phyloP scores from a whole-genome alignment of 2,113 vertebrate genomes.

The Sarotherodon lohbergeri region DNA sequence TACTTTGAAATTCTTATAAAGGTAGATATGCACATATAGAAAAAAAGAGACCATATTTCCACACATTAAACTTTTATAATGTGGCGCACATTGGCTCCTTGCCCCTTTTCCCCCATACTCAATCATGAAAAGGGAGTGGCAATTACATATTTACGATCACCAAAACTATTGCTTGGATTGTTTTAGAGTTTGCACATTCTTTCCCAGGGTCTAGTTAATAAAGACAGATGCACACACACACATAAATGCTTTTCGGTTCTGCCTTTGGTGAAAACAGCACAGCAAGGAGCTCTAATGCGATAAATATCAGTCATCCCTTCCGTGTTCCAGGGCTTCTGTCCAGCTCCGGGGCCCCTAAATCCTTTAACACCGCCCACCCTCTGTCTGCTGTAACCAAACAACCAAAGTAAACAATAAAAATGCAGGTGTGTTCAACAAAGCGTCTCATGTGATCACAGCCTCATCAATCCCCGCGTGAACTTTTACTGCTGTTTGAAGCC shows the following conservation, averaged over 20 bases:
- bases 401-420: conserved; percentile 21
- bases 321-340: background rate
- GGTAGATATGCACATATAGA: background rate
- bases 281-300: background rate
- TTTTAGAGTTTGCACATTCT: background rate
- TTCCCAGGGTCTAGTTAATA: background rate
- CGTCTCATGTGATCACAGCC: background rate
- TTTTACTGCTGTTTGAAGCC: background rate
- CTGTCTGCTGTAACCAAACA: background rate
- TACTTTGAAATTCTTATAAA: background rate
- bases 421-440: conserved; percentile 36
- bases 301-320: background rate
- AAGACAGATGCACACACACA: background rate
- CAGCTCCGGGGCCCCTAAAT: background rate
- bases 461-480: conserved; percentile 1
- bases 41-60: background rate
- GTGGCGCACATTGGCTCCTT: background rate
- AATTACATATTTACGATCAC: background rate
- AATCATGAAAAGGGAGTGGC: background rate
- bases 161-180: background rate
- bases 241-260: background rate
- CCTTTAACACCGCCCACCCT: background rate
- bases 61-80: background rate
- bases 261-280: background rate
- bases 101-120: fast-evolving